Conservation (phyloP, 2,113 vertebrate species). For the Apteryx owenii region DNA sequence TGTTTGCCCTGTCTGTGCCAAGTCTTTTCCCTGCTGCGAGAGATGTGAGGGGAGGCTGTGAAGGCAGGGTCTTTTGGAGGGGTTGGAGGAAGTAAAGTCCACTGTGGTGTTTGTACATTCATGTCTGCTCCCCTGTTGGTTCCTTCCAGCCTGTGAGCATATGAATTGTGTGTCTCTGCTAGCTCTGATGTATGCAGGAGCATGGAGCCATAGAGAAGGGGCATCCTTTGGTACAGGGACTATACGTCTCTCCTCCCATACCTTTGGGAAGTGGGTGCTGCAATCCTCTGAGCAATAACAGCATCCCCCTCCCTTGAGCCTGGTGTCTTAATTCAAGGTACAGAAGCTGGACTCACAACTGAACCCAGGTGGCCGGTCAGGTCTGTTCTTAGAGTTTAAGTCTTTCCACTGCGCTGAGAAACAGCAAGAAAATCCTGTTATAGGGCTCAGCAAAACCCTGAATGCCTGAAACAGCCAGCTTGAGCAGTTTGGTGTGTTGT, state of each 20-base stretch:
- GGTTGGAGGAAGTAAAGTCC: background rate
- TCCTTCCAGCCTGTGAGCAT: background rate
- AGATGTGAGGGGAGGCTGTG: background rate
- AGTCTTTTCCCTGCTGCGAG: background rate
- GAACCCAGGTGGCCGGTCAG: background rate
- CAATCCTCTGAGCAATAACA: background rate
- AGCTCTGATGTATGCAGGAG: background rate
- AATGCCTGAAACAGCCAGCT: background rate
- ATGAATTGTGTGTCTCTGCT: background rate
- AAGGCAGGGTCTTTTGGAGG: background rate
- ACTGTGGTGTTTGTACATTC: background rate
- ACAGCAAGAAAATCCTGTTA: background rate
- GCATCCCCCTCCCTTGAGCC: background rate
- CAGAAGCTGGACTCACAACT: background rate
- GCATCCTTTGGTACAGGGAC: rapidly evolving
- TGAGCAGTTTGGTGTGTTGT: background rate
- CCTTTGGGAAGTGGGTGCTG: background rate
- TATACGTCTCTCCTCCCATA: background rate
- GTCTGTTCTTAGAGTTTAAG: background rate
- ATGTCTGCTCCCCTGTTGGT: background rate
- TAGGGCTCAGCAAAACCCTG: background rate
- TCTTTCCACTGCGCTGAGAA: background rate
- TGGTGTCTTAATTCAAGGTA: background rate
- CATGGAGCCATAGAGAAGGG: rapidly evolving
- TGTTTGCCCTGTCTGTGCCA: background rate